phyloP scores from a whole-genome alignment of 2,113 vertebrate genomes.

The Scophthalmus maximus region DNA sequence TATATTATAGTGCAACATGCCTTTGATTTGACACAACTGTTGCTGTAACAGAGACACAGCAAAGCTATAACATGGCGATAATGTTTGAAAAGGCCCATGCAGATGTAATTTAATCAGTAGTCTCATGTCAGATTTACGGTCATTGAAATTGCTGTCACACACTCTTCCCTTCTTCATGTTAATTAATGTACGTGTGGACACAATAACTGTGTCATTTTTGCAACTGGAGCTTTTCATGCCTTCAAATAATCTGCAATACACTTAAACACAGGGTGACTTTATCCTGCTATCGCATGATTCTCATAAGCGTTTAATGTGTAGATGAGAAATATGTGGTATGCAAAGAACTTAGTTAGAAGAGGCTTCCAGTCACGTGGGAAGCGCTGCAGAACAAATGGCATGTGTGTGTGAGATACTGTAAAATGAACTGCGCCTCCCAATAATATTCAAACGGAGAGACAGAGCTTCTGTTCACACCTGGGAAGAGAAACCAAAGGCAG shows the following conservation, averaged over 20 bases:
- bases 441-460: constrained; percentile 1
- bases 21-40: no score
- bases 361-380: background rate
- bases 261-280: background rate
- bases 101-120: no score
- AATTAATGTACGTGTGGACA: background rate
- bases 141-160: no score
- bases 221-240: background rate
- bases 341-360: constrained; percentile 1
- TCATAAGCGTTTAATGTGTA: constrained; percentile 4
- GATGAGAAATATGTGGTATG: constrained; percentile 53
- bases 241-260: background rate
- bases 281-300: constrained; percentile 21
- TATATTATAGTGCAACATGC: no score
- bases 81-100: no score
- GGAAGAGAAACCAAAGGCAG: constrained; percentile 15
- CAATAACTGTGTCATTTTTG: no score
- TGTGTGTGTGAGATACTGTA: constrained; percentile 46
- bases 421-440: constrained; percentile 10
- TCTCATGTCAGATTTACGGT: no score
- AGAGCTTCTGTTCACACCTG: background rate
- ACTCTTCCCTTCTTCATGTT: no score
- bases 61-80: no score
- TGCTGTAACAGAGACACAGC: no score
- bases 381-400: constrained; percentile 33